Conservation (phyloP, 2,113 vertebrate genomes). For the Lagopus muta region DNA sequence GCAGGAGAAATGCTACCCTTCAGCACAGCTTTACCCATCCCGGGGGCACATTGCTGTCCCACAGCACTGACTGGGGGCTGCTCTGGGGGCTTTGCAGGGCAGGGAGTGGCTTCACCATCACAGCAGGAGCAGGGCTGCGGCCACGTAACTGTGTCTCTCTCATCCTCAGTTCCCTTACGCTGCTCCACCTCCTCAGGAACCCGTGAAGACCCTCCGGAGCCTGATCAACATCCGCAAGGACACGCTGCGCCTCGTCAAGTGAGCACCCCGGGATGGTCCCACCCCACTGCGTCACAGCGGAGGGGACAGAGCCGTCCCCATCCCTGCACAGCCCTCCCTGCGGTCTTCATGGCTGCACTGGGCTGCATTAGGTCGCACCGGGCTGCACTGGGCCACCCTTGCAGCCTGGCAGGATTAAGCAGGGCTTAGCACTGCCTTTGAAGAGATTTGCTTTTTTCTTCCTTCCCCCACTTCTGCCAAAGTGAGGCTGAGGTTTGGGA, state of each 20-base stretch:
- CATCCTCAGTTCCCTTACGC: constrained; percentile 91
- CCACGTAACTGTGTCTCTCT: not conserved
- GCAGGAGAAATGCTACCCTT: not conserved
- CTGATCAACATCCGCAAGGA: constrained; percentile 98
- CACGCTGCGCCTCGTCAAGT: constrained; percentile 94
- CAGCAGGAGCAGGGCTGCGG: not conserved
- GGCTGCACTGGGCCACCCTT: not conserved
- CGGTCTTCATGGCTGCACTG: fast-evolving
- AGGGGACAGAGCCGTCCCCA: not conserved
- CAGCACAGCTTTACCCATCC: not conserved
- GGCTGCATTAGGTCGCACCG: not conserved
- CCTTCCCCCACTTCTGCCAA: not conserved
- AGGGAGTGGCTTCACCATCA: not conserved
- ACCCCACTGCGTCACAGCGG: not conserved
- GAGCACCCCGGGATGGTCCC: constrained; percentile 26
- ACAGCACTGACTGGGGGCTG: not conserved
- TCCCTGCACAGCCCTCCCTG: not conserved
- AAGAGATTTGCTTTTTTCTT: constrained; percentile 23
- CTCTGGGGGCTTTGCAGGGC: too few relatives aligned
- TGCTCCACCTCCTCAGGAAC: constrained; percentile 96
- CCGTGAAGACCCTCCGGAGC: constrained; percentile 95
- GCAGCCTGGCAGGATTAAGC: not conserved
- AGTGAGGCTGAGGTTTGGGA: not conserved
- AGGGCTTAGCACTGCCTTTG: constrained; percentile 52
- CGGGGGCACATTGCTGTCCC: not conserved